Percentiles rank a stretch among this genome's conserved stretches.
Evolutionary conservation across 2,113 vertebrate genomes (phyloP).

Genomic region (Turnix velox): DNA sequence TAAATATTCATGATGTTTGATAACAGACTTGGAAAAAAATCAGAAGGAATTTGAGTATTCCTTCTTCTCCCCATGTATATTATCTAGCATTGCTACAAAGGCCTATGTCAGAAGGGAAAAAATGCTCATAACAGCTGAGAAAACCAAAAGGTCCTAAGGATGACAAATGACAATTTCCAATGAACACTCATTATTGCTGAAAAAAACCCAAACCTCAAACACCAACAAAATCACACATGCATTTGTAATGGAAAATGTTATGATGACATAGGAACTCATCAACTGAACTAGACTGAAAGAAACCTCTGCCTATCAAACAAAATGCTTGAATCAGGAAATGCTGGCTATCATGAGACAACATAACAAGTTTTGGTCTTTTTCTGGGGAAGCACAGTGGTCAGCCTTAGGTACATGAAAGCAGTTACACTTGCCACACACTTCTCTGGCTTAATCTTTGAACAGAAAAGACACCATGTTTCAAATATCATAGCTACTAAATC

Average conservation of each 20-base stretch:
- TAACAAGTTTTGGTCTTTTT: background rate
- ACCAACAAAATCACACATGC: background rate
- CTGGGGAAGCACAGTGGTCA: background rate
- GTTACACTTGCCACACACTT: background rate
- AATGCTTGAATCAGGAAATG: background rate
- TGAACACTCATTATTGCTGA: rapidly evolving
- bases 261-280: background rate
- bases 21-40: background rate
- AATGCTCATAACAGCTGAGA: background rate
- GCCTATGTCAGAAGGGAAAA: background rate
- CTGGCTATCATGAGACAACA: background rate
- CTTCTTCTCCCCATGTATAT: background rate
- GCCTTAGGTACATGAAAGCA: background rate
- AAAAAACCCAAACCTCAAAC: background rate
- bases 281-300: background rate
- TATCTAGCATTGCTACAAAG: background rate
- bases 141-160: background rate
- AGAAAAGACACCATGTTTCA: background rate
- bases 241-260: background rate
- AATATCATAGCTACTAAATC: background rate
- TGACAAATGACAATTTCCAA: background rate
- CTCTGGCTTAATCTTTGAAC: background rate
- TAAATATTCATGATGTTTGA: background rate
- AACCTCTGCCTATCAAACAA: background rate
- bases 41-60: background rate